Conservation (phyloP, 2,888 invertebrate genomes). For the Chirona hameri region DNA sequence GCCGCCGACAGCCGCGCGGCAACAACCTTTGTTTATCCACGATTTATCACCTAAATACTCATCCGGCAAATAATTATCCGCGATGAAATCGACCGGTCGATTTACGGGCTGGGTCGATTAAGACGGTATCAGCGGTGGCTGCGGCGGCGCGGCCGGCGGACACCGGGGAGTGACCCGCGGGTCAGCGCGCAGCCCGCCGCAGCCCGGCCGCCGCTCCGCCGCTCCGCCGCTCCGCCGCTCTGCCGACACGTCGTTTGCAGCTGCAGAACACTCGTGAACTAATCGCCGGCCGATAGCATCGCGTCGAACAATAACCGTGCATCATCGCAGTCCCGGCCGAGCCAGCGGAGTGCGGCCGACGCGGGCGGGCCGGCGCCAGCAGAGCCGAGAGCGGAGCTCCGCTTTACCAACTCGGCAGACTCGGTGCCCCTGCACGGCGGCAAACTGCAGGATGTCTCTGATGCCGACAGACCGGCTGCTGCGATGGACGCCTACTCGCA, state of each 20-base stretch:
- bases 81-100: conserved; percentile 10
- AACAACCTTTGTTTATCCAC: conserved; percentile 10
- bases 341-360: too few species aligned
- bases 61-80: conserved; percentile 1
- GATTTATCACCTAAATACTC: conserved; percentile 12
- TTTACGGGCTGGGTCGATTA: neutral
- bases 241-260: neutral
- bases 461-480: too few species aligned
- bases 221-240: neutral
- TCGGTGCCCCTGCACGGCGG: too few species aligned
- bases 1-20: neutral
- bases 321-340: neutral
- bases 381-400: neutral
- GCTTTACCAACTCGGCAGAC: neutral
- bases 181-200: neutral
- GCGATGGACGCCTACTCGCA: too few species aligned
- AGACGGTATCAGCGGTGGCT: neutral
- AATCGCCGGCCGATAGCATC: conserved; percentile 6
- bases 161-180: neutral
- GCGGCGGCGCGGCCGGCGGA: neutral
- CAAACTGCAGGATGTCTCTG: too few species aligned
- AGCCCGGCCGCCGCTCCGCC: neutral
- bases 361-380: neutral
- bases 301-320: neutral
- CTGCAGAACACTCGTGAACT: conserved; percentile 12